Evolutionary conservation across 1,140 invertebrate genomes (phyloP).

Genomic region (Drosophila melanogaster): Release_6_plus_ISO1_MT NC_004354.4:10620501-10621000

Average conservation of each 20-base stretch:
- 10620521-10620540: conserved; percentile 60
- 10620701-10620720: conserved; percentile 52
- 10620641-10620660: conserved; percentile 78
- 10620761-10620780: no score
- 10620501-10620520: conserved; percentile 53
- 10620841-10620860: no score
- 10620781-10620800: no score
- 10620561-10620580: conserved; percentile 45
- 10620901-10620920: neutral
- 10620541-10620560: conserved; percentile 58
- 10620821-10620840: no score
- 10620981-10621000: conserved; percentile 48
- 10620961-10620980: conserved; percentile 39
- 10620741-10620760: neutral
- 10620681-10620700: conserved; percentile 38
- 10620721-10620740: neutral
- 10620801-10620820: no score
- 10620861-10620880: neutral
- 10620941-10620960: conserved; percentile 5
- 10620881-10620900: neutral
- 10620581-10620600: conserved; percentile 20
- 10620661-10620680: conserved; percentile 47
- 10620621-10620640: conserved; percentile 20
- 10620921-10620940: neutral
- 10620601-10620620: conserved; percentile 18